phyloP scores from a whole-genome alignment of 2,888 invertebrate species.

The Aphidius colemani region DNA sequence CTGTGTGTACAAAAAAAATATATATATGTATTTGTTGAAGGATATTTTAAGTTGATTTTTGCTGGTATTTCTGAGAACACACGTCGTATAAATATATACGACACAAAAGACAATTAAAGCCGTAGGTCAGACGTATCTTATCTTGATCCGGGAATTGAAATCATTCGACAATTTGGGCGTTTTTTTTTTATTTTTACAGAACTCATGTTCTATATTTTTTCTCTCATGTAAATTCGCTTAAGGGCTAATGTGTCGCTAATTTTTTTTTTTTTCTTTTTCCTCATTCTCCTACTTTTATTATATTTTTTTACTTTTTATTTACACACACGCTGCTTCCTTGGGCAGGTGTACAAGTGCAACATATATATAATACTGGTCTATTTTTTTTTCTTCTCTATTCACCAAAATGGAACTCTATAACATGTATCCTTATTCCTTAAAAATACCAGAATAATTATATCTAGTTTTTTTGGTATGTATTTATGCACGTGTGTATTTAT shows the following conservation, averaged over 20 bases:
- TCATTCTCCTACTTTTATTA: not conserved
- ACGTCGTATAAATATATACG: constrained; percentile 9
- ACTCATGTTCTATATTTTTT: constrained; percentile 1
- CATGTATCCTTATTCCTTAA: not conserved
- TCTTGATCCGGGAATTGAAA: constrained; percentile 12
- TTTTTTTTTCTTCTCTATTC: not conserved
- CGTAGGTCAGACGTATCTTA: constrained; percentile 8
- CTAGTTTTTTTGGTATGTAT: too few species aligned
- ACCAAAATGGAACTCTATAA: not conserved
- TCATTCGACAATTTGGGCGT: constrained; percentile 28
- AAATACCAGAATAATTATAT: not conserved
- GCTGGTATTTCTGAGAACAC: not conserved
- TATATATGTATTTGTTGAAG: too few species aligned
- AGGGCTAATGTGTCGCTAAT: constrained; percentile 9
- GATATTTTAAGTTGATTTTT: too few species aligned
- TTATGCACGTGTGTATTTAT: not conserved
- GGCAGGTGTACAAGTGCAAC: not conserved
- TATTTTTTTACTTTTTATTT: not conserved
- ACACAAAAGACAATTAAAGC: constrained; percentile 17
- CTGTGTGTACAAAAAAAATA: too few species aligned
- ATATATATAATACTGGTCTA: not conserved
- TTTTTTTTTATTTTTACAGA: constrained; percentile 10
- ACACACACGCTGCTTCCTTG: not conserved
- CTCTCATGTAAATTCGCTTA: not conserved
- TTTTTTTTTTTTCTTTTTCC: constrained; percentile 15